These are phyloP conservation scores for Phalangium opilio DNA, from an alignment of 2,888 invertebrate species.

Conservation along the genomic window DNA sequence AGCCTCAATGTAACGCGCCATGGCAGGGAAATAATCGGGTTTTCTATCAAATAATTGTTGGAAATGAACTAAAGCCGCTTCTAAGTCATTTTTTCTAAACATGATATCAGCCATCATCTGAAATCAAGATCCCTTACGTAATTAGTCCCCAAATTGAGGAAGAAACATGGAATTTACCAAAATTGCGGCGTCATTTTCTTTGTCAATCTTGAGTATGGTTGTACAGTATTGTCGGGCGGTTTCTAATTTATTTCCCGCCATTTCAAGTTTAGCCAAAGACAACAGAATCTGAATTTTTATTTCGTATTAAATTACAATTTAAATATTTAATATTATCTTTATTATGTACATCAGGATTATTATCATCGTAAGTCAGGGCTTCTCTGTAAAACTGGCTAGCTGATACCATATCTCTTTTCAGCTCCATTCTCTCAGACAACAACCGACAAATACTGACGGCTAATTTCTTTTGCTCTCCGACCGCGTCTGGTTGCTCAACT, in stretches of 20 bases:
- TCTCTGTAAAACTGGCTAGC: constrained; percentile 72
- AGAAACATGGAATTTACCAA: constrained; percentile 37
- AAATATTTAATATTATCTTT: too few species aligned
- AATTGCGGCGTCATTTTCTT: constrained; percentile 79
- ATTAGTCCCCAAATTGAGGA: too few species aligned
- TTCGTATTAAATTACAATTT: background rate
- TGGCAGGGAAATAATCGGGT: constrained; percentile 69
- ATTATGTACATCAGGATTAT: constrained; percentile 43
- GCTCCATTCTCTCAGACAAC: constrained; percentile 53
- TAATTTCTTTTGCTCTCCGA: constrained; percentile 35
- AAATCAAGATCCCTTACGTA: too few species aligned
- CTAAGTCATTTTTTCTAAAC: constrained; percentile 73
- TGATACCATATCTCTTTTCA: constrained; percentile 50
- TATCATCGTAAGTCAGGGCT: constrained; percentile 59
- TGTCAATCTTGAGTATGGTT: constrained; percentile 61
- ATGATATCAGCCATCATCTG: constrained; percentile 91
- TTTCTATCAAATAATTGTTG: constrained; percentile 54
- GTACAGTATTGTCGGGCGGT: constrained; percentile 40
- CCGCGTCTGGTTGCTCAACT: constrained; percentile 43
- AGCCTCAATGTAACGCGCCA: constrained; percentile 71
- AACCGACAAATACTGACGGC: constrained; percentile 46
- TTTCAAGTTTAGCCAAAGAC: constrained; percentile 47
- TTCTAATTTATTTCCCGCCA: constrained; percentile 20
- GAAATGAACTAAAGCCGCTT: constrained; percentile 77
- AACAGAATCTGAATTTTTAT: constrained; percentile 38